A percentile compares a stretch with the other conserved stretches of the same genome.
These are phyloP conservation scores for Champsocephalus gunnari DNA, from an alignment of 2,797 vertebrate species.

Conservation along the genomic window DNA sequence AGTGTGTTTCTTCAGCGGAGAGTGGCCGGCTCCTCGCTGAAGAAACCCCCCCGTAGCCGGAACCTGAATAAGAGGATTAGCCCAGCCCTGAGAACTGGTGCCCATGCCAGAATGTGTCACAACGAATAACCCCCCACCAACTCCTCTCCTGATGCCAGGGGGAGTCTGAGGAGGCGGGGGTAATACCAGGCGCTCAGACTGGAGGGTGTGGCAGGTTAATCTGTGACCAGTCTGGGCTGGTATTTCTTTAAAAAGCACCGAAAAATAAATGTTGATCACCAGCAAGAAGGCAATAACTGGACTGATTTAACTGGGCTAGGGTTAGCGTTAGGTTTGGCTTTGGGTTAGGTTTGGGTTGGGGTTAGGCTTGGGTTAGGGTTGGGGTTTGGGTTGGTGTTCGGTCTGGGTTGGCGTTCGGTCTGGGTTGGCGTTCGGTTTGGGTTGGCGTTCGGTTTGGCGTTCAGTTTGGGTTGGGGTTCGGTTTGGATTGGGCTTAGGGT, in stretches of 20 bases:
- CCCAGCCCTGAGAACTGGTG: slow-evolving; percentile 68
- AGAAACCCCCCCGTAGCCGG: slow-evolving; percentile 54
- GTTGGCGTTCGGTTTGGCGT: rapidly evolving
- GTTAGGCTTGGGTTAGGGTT: too few relatives aligned
- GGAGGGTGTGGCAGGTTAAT: slow-evolving; percentile 55
- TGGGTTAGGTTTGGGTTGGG: too few relatives aligned
- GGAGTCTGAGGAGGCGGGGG: slow-evolving; percentile 25
- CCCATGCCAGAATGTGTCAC: slow-evolving; percentile 69
- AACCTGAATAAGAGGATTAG: slow-evolving; percentile 82
- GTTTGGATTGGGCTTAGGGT: too few relatives aligned
- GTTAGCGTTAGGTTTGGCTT: too few relatives aligned
- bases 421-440: too few relatives aligned
- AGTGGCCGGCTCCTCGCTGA: slow-evolving; percentile 66
- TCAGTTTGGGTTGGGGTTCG: too few relatives aligned
- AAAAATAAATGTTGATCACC: too few relatives aligned
- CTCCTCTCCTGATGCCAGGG: slow-evolving; percentile 54
- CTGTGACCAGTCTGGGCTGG: slow-evolving; percentile 48
- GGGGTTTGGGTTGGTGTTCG: too few relatives aligned
- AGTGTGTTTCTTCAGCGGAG: slow-evolving; percentile 74
- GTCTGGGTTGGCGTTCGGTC: too few relatives aligned
- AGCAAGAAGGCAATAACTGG: too few relatives aligned
- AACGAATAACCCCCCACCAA: slow-evolving; percentile 11
- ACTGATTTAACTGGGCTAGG: too few relatives aligned
- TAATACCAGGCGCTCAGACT: slow-evolving; percentile 45
- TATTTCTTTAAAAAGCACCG: neutral